Evolutionary conservation across 2,113 vertebrate species (phyloP).

Genomic region (Mesocricetus auratus): DNA sequence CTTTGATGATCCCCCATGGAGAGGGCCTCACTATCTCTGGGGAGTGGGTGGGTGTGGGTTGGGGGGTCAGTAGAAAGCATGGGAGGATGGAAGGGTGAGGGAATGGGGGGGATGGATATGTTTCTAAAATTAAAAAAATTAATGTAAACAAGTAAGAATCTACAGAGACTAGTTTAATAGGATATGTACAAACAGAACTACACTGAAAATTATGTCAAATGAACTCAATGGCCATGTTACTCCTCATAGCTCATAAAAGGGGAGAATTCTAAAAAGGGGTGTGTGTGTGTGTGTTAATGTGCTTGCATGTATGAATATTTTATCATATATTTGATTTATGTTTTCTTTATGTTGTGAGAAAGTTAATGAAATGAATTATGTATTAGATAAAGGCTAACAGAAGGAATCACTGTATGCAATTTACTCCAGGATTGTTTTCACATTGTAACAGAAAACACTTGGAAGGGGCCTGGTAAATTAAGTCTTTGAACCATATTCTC

Average conservation of each 20-base stretch:
- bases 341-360: neutral
- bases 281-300: no score
- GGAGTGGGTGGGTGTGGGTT: no score
- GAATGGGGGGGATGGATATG: no score
- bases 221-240: neutral
- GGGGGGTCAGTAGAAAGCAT: no score
- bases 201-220: neutral
- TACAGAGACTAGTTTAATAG: neutral
- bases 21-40: no score
- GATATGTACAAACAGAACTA: neutral
- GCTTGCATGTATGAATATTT: no score
- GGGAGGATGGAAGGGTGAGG: no score
- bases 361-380: neutral
- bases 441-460: neutral
- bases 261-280: neutral
- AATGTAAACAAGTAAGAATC: neutral
- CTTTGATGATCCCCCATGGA: no score
- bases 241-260: rapidly evolving
- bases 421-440: neutral
- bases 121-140: no score
- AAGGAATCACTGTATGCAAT: neutral
- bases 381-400: neutral
- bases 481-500: neutral
- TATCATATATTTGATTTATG: neutral
- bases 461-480: neutral